Evolutionary conservation across 2,797 vertebrate genomes (phyloP).

Genomic region (Silurus aristotelis): DNA sequence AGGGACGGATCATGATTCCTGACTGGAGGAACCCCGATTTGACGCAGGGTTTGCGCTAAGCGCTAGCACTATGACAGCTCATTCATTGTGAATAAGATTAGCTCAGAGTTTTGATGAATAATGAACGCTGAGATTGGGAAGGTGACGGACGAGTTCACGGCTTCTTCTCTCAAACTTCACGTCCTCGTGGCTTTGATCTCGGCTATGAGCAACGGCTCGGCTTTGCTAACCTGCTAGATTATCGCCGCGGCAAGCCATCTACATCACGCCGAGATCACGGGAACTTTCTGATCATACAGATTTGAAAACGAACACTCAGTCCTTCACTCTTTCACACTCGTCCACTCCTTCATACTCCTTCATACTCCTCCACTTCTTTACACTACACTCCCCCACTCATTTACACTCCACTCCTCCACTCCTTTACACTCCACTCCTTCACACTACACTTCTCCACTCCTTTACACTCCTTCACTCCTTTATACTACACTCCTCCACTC

Average conservation of each 20-base stretch:
- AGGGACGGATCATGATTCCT: neutral
- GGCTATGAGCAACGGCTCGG: neutral
- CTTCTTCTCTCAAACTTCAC: neutral
- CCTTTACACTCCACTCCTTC: too few relatives aligned
- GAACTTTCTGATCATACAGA: constrained; percentile 7
- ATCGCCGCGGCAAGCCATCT: constrained; percentile 2
- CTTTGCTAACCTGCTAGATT: neutral
- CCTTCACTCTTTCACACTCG: too few relatives aligned
- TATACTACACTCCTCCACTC: too few relatives aligned
- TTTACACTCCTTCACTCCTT: too few relatives aligned
- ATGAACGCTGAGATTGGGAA: neutral
- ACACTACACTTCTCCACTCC: too few relatives aligned
- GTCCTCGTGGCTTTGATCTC: constrained; percentile 24
- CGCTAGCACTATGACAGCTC: neutral
- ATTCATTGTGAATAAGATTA: constrained; percentile 13
- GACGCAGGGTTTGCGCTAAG: neutral
- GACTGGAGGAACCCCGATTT: neutral
- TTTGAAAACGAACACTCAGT: neutral
- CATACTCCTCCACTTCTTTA: too few relatives aligned
- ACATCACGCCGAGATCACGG: constrained; percentile 3
- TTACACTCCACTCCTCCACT: too few relatives aligned
- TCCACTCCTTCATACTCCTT: too few relatives aligned
- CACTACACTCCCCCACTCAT: too few relatives aligned
- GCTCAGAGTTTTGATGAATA: constrained; percentile 30
- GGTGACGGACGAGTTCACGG: constrained; percentile 15